phyloP scores from a whole-genome alignment of 2,888 invertebrate genomes.

The Protophormia terraenovae region DNA sequence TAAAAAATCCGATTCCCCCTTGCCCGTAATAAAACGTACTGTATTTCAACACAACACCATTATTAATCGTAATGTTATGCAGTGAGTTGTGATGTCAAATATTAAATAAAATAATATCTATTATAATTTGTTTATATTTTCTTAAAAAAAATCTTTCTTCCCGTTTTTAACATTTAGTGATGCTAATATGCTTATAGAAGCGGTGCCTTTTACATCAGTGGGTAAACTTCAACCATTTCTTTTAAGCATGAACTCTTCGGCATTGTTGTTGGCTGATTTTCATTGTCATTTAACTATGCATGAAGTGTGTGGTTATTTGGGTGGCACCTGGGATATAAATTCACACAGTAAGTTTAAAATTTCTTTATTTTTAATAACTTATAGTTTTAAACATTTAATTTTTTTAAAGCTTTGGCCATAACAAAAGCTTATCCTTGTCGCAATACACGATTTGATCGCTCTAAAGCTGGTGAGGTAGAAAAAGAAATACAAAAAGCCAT shows the following conservation, averaged over 20 bases:
- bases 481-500: constrained; percentile 91
- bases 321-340: constrained; percentile 97
- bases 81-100: constrained; percentile 83
- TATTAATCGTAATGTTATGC: constrained; percentile 88
- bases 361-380: neutral
- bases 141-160: neutral
- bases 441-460: constrained; percentile 89
- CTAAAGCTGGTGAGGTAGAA: constrained; percentile 89
- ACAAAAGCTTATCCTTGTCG: constrained; percentile 95
- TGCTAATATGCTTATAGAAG: constrained; percentile 93
- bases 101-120: neutral
- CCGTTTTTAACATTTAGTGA: constrained; percentile 90
- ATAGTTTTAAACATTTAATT: neutral
- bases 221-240: constrained; percentile 96
- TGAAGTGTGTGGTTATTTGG: constrained; percentile 97
- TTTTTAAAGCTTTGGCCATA: constrained; percentile 89
- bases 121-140: neutral
- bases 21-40: constrained; percentile 84
- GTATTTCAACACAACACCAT: constrained; percentile 90
- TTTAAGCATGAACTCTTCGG: constrained; percentile 92
- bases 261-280: constrained; percentile 93
- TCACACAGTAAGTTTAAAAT: constrained; percentile 90
- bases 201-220: constrained; percentile 92
- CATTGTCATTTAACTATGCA: constrained; percentile 96
- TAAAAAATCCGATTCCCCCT: constrained; percentile 84